Evolutionary conservation across 2,113 vertebrate genomes (phyloP), one percentile per base, ranked within the genome.

Genomic region (Poicephalus meyeri): DNA sequence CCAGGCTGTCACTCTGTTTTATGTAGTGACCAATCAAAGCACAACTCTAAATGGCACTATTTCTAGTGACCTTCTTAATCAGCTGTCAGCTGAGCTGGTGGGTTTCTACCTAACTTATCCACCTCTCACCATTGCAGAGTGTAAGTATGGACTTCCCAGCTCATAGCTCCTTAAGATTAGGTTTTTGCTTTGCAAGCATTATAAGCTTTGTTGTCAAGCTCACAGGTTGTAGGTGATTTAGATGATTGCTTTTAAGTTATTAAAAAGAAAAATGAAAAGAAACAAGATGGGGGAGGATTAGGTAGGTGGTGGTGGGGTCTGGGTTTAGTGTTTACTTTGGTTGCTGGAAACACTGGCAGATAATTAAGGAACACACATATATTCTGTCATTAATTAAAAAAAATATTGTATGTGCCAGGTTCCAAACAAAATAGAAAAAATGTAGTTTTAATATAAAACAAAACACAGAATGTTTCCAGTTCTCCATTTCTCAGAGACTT

Each of bases 91-190:
- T n/a, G 99, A 99, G 97, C 97, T 99, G 95, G 99, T 99, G 94
- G 99, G 99, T 82, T 99, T 99, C 98, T 99, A 99, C 98, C 99
- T 99, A 89, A 99, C 99, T 97, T 99, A 99, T 97, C 99, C 99
- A 0, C 99, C 99, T 11, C 98, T 99, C 94, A 98, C 99, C 95
- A 99, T 99, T 39, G 99, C 99, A 21, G 99, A 99, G 97, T 99
- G 99, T 99, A 98, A 99, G 99, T 98, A 96, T 7, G 10, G 8
- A 2, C 39, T 14, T 25, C 69, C 10, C 42, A 55, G 5, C 4
- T 4, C n/a, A 19, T 42, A 19, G 37, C 28, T 55, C 29, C 20
- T 46, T 58, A 18, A 46, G 37, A 5, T 28, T 21, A 66, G 29
- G 35, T 49, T 77, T 69, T 31, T 49, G 11, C 16, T 79, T 65